A percentile compares a stretch with the other conserved stretches of the same genome.
phyloP scores from a whole-genome alignment of 2,888 invertebrate genomes.

The Acanthosepion pharaonis region DNA sequence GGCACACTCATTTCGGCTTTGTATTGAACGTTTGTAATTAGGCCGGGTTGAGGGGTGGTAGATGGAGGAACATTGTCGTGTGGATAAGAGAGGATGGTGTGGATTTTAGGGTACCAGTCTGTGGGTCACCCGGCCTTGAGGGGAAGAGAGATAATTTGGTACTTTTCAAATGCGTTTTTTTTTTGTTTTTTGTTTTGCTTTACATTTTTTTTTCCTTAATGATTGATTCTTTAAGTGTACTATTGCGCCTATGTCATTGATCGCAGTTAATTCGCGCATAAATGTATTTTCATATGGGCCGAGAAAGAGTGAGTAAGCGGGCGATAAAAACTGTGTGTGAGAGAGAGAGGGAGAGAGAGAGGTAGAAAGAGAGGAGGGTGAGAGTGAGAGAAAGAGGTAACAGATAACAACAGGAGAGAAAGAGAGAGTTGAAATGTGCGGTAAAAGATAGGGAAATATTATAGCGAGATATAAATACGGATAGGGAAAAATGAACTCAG shows the following conservation, averaged over 20 bases:
- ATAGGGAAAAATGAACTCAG: too few species aligned
- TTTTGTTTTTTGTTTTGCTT: background rate
- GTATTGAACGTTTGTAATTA: background rate
- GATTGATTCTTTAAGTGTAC: background rate
- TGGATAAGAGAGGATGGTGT: background rate
- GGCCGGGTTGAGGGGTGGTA: background rate
- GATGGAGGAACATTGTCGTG: background rate
- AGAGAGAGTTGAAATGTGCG: too few species aligned
- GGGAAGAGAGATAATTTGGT: background rate
- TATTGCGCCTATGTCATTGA: background rate
- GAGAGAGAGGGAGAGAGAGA: background rate
- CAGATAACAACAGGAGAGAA: too few species aligned
- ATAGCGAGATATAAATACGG: too few species aligned
- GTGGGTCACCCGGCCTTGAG: background rate
- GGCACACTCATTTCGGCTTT: background rate
- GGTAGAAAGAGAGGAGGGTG: too few species aligned
- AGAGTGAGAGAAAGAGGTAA: too few species aligned
- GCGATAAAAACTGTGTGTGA: background rate
- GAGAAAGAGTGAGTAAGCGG: background rate
- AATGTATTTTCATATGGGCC: background rate
- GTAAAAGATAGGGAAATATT: too few species aligned
- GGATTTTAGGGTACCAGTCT: background rate
- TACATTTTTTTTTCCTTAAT: background rate
- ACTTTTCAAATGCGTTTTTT: background rate
- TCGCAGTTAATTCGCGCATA: background rate